These are phyloP conservation scores for Microplitis demolitor DNA, from an alignment of 1,140 invertebrate species.

Conservation along the genomic window DNA sequence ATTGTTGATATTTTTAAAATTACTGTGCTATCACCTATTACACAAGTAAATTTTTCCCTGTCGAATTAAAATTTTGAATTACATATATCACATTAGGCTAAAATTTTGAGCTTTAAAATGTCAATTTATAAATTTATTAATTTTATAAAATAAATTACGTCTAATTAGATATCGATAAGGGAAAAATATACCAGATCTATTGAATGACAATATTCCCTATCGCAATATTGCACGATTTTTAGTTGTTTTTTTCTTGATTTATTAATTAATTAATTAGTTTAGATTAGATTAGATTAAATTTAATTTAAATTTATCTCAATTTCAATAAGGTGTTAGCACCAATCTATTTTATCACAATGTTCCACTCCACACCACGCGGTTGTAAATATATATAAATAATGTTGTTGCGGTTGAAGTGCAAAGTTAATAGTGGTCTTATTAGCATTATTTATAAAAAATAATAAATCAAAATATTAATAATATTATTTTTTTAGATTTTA, in stretches of 20 bases:
- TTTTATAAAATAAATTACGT: neutral
- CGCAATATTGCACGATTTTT: slow-evolving; percentile 58
- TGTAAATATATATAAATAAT: slow-evolving; percentile 63
- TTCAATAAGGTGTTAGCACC: slow-evolving; percentile 64
- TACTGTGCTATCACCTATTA: too few relatives aligned
- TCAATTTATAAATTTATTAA: too few relatives aligned
- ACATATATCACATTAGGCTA: too few relatives aligned
- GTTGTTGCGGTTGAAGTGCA: slow-evolving; percentile 41
- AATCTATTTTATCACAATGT: slow-evolving; percentile 65
- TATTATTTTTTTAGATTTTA: too few relatives aligned
- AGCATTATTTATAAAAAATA: slow-evolving; percentile 21
- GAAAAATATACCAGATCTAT: slow-evolving; percentile 43
- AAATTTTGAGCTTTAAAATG: too few relatives aligned
- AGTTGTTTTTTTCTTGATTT: slow-evolving; percentile 19
- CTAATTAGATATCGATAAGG: neutral
- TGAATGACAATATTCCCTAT: slow-evolving; percentile 51
- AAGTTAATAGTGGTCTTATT: slow-evolving; percentile 29
- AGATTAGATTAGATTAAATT: slow-evolving; percentile 28
- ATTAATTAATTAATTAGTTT: slow-evolving; percentile 22
- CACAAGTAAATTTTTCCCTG: too few relatives aligned
- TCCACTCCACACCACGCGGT: slow-evolving; percentile 62
- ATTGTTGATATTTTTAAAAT: too few relatives aligned
- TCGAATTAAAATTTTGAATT: neutral
- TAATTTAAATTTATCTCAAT: slow-evolving; percentile 60
- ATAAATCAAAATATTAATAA: too few relatives aligned